phyloP scores from a whole-genome alignment of 2,797 vertebrate genomes.

The Coranthus polyacanthus region DNA sequence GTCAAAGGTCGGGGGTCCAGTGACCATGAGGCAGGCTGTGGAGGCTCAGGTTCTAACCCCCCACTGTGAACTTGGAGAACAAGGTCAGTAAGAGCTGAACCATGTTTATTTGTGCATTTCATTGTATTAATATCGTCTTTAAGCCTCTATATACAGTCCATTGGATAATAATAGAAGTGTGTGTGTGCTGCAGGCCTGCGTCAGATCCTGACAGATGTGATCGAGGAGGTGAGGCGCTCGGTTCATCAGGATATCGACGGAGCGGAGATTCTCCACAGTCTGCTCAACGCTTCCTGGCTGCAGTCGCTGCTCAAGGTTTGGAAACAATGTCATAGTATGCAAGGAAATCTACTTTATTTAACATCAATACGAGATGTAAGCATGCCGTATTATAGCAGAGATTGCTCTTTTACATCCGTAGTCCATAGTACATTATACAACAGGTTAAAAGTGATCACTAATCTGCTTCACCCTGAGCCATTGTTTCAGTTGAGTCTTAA shows the following conservation, averaged over 20 bases:
- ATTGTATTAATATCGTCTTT: rapidly evolving
- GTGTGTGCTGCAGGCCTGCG: conserved; percentile 82
- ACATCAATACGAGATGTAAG: too few species aligned
- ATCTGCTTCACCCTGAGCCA: too few species aligned
- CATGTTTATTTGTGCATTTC: not conserved
- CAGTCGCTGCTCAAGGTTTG: conserved; percentile 93
- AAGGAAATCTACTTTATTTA: too few species aligned
- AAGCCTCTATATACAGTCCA: too few species aligned
- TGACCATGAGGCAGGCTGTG: conserved; percentile 79
- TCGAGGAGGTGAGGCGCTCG: conserved; percentile 89
- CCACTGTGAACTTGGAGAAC: conserved; percentile 74
- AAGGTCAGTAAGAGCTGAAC: conserved; percentile 69
- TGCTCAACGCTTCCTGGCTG: conserved; percentile 92
- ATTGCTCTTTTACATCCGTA: too few species aligned
- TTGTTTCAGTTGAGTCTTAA: too few species aligned
- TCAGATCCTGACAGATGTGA: conserved; percentile 88
- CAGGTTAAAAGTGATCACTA: too few species aligned
- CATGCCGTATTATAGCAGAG: too few species aligned
- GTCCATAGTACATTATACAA: too few species aligned
- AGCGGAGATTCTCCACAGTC: conserved; percentile 87
- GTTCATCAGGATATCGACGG: conserved; percentile 87
- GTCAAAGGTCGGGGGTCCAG: conserved; percentile 45
- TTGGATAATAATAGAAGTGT: not conserved
- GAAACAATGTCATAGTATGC: not conserved
- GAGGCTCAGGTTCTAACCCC: conserved; percentile 74